These are phyloP conservation scores for Ashinkailepas kermadecensis DNA, from an alignment of 2,888 invertebrate species.

Conservation along the genomic window DNA sequence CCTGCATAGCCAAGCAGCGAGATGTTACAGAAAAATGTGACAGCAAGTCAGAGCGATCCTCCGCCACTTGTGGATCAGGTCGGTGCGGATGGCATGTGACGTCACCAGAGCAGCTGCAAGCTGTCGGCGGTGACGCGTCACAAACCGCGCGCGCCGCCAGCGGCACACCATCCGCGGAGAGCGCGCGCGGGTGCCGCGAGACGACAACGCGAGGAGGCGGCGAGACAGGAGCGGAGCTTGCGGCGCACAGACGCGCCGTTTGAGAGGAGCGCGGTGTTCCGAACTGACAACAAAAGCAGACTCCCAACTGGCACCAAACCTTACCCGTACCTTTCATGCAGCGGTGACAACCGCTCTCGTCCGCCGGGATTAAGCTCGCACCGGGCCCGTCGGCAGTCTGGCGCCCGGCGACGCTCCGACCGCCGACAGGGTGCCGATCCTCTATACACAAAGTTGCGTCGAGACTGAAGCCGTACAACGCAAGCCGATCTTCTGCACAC, in stretches of 20 bases:
- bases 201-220: no score
- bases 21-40: neutral
- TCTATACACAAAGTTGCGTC: neutral
- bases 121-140: no score
- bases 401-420: neutral
- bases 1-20: neutral
- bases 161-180: neutral
- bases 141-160: no score
- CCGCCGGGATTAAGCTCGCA: neutral
- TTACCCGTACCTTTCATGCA: conserved; percentile 8
- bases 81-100: no score
- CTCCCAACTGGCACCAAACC: conserved; percentile 20
- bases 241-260: no score
- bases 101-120: no score
- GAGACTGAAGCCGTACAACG: neutral
- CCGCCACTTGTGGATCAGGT: no score
- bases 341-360: neutral
- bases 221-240: no score
- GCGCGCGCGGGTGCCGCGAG: neutral
- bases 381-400: neutral
- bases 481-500: neutral
- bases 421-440: neutral
- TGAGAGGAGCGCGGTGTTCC: no score
- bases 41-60: neutral
- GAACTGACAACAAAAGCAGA: neutral